Conservation (phyloP, 1,140 invertebrate species). For the Anastatus disparis region DNA sequence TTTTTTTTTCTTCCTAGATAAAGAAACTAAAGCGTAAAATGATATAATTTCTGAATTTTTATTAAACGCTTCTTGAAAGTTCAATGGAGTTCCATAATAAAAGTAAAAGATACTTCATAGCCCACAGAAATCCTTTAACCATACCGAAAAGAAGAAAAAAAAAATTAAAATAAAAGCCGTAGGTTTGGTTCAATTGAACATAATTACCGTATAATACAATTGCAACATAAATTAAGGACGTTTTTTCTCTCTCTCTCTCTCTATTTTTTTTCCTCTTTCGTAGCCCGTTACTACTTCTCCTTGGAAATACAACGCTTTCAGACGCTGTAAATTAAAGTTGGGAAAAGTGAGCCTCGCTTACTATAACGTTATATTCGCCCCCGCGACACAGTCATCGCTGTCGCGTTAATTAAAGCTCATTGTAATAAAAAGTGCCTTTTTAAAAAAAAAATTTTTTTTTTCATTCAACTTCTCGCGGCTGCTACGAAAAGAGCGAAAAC, state of each 20-base stretch:
- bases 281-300: not conserved
- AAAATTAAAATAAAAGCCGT: constrained; percentile 28
- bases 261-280: not conserved
- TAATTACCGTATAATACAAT: constrained; percentile 35
- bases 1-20: too few species aligned
- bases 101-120: not conserved
- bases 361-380: too few species aligned
- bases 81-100: not conserved
- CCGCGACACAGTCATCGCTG: constrained; percentile 50
- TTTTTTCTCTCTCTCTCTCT: constrained; percentile 1
- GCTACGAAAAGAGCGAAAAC: constrained; percentile 13
- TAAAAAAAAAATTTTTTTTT: too few species aligned
- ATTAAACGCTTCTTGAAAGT: constrained; percentile 2
- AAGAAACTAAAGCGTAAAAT: too few species aligned
- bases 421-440: constrained; percentile 60
- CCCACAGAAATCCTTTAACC: not conserved
- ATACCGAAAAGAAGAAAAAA: too few species aligned
- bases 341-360: constrained; percentile 50
- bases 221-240: constrained; percentile 36
- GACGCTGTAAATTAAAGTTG: constrained; percentile 57
- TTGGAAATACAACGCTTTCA: constrained; percentile 44
- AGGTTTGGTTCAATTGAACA: constrained; percentile 22
- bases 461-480: constrained; percentile 51
- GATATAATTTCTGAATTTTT: constrained; percentile 20
- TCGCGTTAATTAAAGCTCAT: constrained; percentile 60